A percentile compares a stretch with the other conserved stretches of the same genome.
phyloP scores from a whole-genome alignment of 2,113 vertebrate species.

The Hemiscyllium ocellatum region DNA sequence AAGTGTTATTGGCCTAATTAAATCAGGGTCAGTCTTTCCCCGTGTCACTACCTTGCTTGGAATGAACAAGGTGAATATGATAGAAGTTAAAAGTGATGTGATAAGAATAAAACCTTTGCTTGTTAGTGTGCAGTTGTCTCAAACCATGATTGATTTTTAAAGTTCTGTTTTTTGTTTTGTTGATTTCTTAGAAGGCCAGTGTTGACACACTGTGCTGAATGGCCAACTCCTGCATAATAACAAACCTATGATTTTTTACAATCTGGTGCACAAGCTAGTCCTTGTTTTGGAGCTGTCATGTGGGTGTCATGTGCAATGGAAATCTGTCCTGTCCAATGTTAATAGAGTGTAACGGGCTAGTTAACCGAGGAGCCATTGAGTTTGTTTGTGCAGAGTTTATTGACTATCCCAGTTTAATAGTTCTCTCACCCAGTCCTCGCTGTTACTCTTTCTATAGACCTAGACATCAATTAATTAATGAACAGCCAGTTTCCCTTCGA shows the following conservation, averaged over 20 bases:
- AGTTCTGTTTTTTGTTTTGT: not conserved
- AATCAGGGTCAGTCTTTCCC: constrained; percentile 8
- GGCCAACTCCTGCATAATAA: no score
- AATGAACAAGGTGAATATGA: not conserved
- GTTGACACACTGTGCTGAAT: no score
- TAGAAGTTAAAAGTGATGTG: constrained; percentile 13
- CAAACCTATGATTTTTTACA: not conserved
- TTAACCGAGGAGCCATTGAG: no score
- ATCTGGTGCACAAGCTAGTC: not conserved
- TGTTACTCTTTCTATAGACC: no score
- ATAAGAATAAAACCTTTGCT: not conserved
- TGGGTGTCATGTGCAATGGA: not conserved
- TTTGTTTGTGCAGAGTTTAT: no score
- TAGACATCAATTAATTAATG: no score
- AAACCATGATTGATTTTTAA: not conserved
- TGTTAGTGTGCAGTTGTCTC: not conserved
- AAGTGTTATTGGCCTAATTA: constrained; percentile 13
- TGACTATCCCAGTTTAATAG: no score
- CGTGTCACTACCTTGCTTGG: not conserved
- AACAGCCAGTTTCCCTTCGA: no score
- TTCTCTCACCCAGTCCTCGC: no score
- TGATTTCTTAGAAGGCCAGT: not conserved
- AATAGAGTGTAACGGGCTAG: no score
- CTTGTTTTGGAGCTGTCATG: not conserved
- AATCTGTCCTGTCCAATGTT: no score